A percentile compares a stretch with the other conserved stretches of the same genome.
These are phyloP conservation scores for Oeneis ivallda DNA, from an alignment of 2,888 invertebrate species.

Conservation along the genomic window DNA sequence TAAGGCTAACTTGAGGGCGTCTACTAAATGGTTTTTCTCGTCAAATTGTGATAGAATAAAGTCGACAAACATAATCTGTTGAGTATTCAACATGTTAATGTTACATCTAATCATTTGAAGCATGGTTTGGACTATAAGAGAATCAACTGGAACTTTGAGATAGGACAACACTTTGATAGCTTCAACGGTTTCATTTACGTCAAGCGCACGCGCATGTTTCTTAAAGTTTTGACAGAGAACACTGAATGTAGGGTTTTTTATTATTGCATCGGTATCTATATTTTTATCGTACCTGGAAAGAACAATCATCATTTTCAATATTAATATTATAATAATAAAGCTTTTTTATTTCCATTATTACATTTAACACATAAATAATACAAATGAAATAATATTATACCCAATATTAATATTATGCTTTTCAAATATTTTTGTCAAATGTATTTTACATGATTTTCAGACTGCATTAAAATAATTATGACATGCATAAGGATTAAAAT, in stretches of 20 bases:
- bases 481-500: no score
- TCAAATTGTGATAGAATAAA: conserved; percentile 79
- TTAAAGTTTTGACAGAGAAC: conserved; percentile 82
- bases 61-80: conserved; percentile 84
- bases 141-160: conserved; percentile 81
- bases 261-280: conserved; percentile 62
- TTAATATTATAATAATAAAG: background rate
- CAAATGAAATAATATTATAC: no score
- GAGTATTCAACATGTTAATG: conserved; percentile 82
- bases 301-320: background rate
- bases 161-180: conserved; percentile 81
- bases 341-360: no score
- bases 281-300: conserved; percentile 45
- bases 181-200: conserved; percentile 79
- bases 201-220: conserved; percentile 75
- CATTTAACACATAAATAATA: no score
- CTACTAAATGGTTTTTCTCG: conserved; percentile 79
- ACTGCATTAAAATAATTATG: no score
- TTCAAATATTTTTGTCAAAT: no score
- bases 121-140: conserved; percentile 82
- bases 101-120: conserved; percentile 83
- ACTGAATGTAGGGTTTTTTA: conserved; percentile 80
- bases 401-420: background rate
- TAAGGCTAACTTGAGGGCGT: conserved; percentile 84
- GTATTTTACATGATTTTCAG: no score